A percentile compares a stretch with the other conserved stretches of the same genome.
phyloP scores from a whole-genome alignment of 2,888 invertebrate genomes.

The Hypomecis punctinalis region DNA sequence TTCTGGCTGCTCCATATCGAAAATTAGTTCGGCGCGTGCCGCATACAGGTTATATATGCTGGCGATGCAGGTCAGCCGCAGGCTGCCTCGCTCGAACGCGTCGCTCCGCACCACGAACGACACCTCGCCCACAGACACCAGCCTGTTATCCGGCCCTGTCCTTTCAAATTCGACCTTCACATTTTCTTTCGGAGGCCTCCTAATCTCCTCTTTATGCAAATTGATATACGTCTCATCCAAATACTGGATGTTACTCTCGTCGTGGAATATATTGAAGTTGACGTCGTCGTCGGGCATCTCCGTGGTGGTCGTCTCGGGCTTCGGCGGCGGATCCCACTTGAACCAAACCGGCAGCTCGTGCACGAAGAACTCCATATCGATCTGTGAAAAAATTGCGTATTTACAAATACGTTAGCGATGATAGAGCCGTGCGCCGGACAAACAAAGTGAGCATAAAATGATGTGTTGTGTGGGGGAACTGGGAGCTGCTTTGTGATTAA shows the following conservation, averaged over 20 bases:
- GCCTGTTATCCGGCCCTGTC: slow-evolving; percentile 73
- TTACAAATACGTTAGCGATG: slow-evolving; percentile 37
- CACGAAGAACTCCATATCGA: slow-evolving; percentile 73
- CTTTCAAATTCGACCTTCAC: slow-evolving; percentile 69
- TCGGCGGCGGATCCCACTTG: slow-evolving; percentile 78
- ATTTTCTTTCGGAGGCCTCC: slow-evolving; percentile 72
- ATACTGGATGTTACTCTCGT: slow-evolving; percentile 77
- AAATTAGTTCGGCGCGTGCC: slow-evolving; percentile 85
- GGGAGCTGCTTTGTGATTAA: slow-evolving; percentile 77
- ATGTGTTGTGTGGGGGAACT: slow-evolving; percentile 53
- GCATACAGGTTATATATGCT: slow-evolving; percentile 88
- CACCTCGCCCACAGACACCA: slow-evolving; percentile 78
- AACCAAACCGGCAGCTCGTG: slow-evolving; percentile 78
- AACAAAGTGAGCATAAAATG: slow-evolving; percentile 56
- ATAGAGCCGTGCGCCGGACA: slow-evolving; percentile 47
- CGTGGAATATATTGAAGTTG: slow-evolving; percentile 76
- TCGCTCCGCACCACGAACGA: slow-evolving; percentile 87
- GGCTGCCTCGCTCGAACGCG: slow-evolving; percentile 87
- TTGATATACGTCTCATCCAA: slow-evolving; percentile 79
- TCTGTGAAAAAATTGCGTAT: slow-evolving; percentile 58
- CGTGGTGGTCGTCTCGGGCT: slow-evolving; percentile 74
- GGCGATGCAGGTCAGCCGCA: slow-evolving; percentile 88
- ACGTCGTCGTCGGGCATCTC: slow-evolving; percentile 72
- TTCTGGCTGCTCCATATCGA: slow-evolving; percentile 90
- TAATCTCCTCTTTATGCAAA: slow-evolving; percentile 78